Percentiles rank a stretch among this genome's conserved stretches.
phyloP scores from a whole-genome alignment of 2,113 vertebrate genomes.

The Osmerus mordax region DNA sequence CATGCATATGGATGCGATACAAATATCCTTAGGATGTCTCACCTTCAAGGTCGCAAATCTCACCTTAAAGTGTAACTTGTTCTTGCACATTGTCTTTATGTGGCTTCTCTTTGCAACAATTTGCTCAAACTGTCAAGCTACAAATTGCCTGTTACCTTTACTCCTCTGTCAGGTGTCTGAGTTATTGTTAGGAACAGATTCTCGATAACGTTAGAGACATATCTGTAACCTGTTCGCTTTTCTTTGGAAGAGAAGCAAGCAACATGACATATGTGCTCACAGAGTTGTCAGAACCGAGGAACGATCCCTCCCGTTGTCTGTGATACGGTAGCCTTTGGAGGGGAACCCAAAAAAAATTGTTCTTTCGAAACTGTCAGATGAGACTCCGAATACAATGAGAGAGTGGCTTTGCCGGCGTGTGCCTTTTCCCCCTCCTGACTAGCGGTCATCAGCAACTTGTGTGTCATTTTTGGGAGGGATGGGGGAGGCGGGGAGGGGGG shows the following conservation, averaged over 20 bases:
- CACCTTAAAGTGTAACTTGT: no score
- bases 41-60: no score
- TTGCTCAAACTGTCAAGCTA: no score
- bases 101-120: no score
- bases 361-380: constrained; percentile 53
- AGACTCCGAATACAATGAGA: constrained; percentile 50
- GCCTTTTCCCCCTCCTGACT: constrained; percentile 9
- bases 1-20: no score
- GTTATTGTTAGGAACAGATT: no score
- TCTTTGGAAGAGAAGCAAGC: constrained; percentile 14
- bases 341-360: constrained; percentile 42
- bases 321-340: constrained; percentile 49
- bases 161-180: no score
- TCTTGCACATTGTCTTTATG: no score
- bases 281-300: constrained; percentile 31
- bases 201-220: no score
- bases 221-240: constrained; percentile 2
- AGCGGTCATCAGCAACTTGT: constrained; percentile 29
- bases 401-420: constrained; percentile 31
- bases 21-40: no score
- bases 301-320: constrained; percentile 34
- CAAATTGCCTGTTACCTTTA: no score
- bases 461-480: background rate
- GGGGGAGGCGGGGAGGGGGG: background rate
- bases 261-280: constrained; percentile 27